Evolutionary conservation across 2,888 invertebrate genomes (phyloP).

Genomic region (Polydrusus pterygomalis): DNA sequence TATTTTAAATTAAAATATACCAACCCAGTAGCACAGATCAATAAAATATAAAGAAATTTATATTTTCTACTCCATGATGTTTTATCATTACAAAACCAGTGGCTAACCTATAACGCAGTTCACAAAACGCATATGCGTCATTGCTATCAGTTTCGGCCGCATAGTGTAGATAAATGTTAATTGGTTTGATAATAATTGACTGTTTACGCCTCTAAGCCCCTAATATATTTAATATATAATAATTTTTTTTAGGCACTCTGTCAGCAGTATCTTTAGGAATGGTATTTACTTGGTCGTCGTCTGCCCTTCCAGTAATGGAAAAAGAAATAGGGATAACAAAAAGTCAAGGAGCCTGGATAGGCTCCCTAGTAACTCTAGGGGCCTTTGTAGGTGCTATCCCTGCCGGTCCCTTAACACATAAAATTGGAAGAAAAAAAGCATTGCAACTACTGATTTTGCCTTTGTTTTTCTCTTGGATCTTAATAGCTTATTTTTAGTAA

Average conservation of each 20-base stretch:
- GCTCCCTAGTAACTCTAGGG: slow-evolving; percentile 75
- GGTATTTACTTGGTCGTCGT: slow-evolving; percentile 77
- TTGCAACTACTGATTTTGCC: slow-evolving; percentile 75
- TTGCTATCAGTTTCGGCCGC: too few relatives aligned
- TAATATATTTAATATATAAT: too few relatives aligned
- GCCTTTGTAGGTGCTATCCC: slow-evolving; percentile 76
- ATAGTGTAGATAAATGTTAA: too few relatives aligned
- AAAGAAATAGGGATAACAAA: slow-evolving; percentile 60
- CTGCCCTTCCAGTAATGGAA: slow-evolving; percentile 73
- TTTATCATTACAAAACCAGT: too few relatives aligned
- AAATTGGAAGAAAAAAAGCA: slow-evolving; percentile 75
- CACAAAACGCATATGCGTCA: too few relatives aligned
- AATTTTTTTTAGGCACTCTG: slow-evolving; percentile 73
- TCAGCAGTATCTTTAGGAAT: slow-evolving; percentile 76
- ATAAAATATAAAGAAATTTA: too few relatives aligned
- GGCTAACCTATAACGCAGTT: too few relatives aligned
- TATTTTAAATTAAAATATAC: too few relatives aligned
- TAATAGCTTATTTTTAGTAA: slow-evolving; percentile 70
- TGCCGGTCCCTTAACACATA: slow-evolving; percentile 74
- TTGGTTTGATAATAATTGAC: too few relatives aligned
- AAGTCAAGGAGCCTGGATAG: slow-evolving; percentile 75
- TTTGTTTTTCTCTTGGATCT: slow-evolving; percentile 75
- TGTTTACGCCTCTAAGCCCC: too few relatives aligned
- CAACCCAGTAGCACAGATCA: too few relatives aligned
- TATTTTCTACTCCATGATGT: too few relatives aligned